Conservation (phyloP, 2,113 vertebrate genomes). For the Campylomormyrus numenius region DNA sequence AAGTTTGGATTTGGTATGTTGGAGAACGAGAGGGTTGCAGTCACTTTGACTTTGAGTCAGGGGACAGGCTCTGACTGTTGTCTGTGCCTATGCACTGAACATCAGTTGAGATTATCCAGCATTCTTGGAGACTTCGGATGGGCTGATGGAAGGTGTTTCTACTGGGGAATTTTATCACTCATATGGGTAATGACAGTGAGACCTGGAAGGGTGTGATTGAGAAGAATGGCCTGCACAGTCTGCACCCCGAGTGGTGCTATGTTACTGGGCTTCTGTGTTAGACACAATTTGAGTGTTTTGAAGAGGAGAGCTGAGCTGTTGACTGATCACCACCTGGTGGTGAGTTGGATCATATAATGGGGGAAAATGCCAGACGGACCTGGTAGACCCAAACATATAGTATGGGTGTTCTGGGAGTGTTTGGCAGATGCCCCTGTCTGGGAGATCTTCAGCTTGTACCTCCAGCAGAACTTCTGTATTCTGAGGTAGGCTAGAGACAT, state of each 20-base stretch:
- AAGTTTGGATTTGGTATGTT: background rate
- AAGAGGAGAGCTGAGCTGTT: background rate
- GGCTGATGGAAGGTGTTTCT: background rate
- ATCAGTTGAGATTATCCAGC: background rate
- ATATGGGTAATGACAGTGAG: background rate
- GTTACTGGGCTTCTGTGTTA: background rate
- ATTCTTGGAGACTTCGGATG: background rate
- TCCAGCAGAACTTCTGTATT: background rate
- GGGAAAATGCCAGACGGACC: background rate
- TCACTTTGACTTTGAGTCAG: background rate
- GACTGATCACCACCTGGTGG: background rate
- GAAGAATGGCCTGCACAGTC: background rate
- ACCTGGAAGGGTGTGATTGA: background rate
- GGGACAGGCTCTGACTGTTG: background rate
- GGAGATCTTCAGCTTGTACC: no score
- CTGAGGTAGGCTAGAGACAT: background rate
- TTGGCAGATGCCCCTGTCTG: background rate
- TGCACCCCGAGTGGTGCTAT: background rate
- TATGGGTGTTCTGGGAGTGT: background rate
- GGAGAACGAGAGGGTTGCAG: background rate
- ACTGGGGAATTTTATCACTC: background rate
- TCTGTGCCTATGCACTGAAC: background rate
- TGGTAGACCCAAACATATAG: background rate
- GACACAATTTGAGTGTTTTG: background rate
- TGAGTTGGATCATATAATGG: background rate